Percentiles rank a stretch among this genome's conserved stretches.
Conservation (phyloP, 2,113 vertebrate species). For the Mungos mungo region DNA sequence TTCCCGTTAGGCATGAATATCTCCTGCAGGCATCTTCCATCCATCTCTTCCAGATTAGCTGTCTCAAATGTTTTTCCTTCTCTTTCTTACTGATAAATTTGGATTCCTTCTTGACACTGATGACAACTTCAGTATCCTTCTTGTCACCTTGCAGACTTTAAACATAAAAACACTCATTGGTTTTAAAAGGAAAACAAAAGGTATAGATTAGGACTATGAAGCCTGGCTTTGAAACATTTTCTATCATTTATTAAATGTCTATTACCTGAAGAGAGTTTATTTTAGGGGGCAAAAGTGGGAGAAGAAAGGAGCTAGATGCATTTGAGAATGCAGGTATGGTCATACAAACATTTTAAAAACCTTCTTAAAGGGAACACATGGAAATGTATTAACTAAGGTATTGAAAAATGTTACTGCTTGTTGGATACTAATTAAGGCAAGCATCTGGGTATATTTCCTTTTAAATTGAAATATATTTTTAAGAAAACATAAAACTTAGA, state of each 20-base stretch:
- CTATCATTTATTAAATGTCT: background rate
- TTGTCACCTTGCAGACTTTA: constrained; percentile 16
- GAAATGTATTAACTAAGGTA: background rate
- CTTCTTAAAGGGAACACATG: background rate
- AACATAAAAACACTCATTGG: constrained; percentile 7
- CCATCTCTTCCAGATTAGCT: constrained; percentile 5
- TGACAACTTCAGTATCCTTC: background rate
- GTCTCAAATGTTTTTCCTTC: constrained; percentile 41
- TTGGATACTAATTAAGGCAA: background rate
- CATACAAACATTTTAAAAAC: background rate
- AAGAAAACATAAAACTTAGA: background rate
- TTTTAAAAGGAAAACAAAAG: background rate
- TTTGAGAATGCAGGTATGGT: background rate
- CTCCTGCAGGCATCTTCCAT: background rate
- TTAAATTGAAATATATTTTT: background rate
- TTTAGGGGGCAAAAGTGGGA: background rate
- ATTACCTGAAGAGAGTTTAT: background rate
- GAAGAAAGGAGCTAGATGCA: background rate
- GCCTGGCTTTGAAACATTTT: background rate
- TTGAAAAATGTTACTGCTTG: background rate
- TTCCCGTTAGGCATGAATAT: background rate
- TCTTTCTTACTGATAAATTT: background rate
- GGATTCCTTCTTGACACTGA: background rate
- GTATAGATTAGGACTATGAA: background rate
- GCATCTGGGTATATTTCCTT: background rate